Percentiles rank a stretch among this genome's conserved stretches.
These are phyloP conservation scores for Xiphophorus birchmanni DNA, from an alignment of 2,797 vertebrate species.

Conservation along the genomic window DNA sequence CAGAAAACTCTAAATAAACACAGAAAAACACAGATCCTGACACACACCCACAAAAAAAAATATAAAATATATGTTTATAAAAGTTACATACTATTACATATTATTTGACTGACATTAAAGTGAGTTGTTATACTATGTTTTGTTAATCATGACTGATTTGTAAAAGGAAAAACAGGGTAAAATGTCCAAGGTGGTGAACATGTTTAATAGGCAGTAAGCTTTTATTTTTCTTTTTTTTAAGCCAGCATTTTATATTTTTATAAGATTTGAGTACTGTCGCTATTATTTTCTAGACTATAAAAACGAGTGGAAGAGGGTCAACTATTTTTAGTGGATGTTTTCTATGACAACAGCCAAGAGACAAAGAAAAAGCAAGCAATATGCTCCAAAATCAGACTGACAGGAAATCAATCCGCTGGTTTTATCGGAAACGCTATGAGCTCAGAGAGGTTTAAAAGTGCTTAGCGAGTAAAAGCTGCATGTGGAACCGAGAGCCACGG, in stretches of 20 bases:
- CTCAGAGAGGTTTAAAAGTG: slow-evolving; percentile 53
- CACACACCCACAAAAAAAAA: no score
- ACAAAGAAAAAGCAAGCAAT: not conserved
- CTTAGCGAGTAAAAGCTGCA: slow-evolving; percentile 40
- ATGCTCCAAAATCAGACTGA: not conserved
- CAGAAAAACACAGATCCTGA: no score
- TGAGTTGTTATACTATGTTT: no score
- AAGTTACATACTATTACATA: not conserved
- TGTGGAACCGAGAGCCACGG: slow-evolving; percentile 45
- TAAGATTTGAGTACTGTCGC: not conserved
- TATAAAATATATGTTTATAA: no score
- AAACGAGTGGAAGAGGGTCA: not conserved
- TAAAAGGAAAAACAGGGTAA: not conserved
- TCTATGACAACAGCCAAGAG: not conserved
- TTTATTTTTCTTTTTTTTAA: not conserved
- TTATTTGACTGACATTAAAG: not conserved
- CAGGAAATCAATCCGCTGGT: slow-evolving; percentile 22
- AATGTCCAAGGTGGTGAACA: not conserved
- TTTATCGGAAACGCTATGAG: slow-evolving; percentile 38
- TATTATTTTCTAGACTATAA: not conserved
- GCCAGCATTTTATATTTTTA: not conserved
- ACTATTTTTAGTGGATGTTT: not conserved
- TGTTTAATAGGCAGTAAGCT: not conserved
- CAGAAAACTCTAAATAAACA: no score
- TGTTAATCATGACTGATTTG: not conserved